These are phyloP conservation scores for Buteo buteo DNA, from an alignment of 2,113 vertebrate genomes.

Conservation along the genomic window DNA sequence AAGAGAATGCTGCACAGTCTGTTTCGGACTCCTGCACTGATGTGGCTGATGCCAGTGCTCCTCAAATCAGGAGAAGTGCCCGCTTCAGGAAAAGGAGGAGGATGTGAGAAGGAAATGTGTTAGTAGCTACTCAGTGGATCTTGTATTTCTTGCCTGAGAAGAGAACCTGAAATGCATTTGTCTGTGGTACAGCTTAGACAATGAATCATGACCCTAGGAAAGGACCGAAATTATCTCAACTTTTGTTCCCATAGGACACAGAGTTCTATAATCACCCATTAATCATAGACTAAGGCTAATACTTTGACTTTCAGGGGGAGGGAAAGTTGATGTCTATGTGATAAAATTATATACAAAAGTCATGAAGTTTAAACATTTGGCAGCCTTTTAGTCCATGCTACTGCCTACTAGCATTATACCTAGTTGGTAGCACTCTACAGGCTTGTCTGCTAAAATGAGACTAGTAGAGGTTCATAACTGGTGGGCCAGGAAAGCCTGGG, in stretches of 20 bases:
- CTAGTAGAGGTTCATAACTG: neutral
- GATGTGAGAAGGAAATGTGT: neutral
- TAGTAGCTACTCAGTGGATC: neutral
- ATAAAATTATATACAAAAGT: neutral
- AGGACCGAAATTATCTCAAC: neutral
- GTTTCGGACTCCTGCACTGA: neutral
- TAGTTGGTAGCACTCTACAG: neutral
- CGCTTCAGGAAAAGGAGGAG: slow-evolving; percentile 46
- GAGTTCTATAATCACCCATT: neutral
- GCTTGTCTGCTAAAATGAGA: neutral
- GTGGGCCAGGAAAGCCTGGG: neutral
- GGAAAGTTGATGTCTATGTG: neutral
- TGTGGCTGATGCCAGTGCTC: neutral
- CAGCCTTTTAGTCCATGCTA: neutral
- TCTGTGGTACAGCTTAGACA: neutral
- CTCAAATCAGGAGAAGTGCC: slow-evolving; percentile 6
- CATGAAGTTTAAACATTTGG: neutral
- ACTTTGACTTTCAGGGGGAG: neutral
- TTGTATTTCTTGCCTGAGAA: neutral
- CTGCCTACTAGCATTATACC: neutral
- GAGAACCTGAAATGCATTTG: neutral
- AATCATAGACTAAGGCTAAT: neutral
- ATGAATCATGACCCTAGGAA: neutral
- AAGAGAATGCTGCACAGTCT: neutral
- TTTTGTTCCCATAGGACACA: neutral